phyloP scores from a whole-genome alignment of 2,113 vertebrate species.

The Danionella cerebrum region DNA sequence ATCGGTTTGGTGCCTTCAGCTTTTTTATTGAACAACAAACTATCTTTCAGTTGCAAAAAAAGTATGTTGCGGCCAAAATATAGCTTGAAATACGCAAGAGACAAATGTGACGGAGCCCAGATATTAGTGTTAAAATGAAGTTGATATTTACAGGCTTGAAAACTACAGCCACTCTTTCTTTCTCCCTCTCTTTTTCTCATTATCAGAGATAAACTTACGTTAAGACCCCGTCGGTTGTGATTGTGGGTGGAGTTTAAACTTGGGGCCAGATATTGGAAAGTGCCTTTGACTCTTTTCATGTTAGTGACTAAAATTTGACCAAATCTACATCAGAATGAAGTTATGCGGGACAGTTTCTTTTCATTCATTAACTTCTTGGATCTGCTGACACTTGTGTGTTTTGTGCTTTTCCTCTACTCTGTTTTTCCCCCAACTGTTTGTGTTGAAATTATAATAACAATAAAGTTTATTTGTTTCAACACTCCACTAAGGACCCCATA shows the following conservation, averaged over 20 bases:
- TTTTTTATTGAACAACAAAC: background rate
- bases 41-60: background rate
- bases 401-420: too few relatives aligned
- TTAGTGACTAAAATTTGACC: background rate
- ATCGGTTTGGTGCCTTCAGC: slow-evolving; percentile 41
- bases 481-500: too few relatives aligned
- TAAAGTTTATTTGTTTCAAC: too few relatives aligned
- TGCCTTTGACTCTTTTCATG: background rate
- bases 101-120: background rate
- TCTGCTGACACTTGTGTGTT: too few relatives aligned
- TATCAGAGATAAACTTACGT: slow-evolving; percentile 53
- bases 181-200: slow-evolving; percentile 49
- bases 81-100: background rate
- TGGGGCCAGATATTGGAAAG: slow-evolving; percentile 6
- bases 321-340: background rate
- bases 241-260: slow-evolving; percentile 53
- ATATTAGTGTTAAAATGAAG: background rate
- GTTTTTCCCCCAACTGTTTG: too few relatives aligned
- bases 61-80: background rate
- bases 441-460: too few relatives aligned
- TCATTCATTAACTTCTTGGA: too few relatives aligned
- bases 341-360: background rate
- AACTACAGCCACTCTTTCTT: slow-evolving; percentile 25
- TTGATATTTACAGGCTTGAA: slow-evolving; percentile 1
- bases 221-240: slow-evolving; percentile 58